Percentiles rank a stretch among this genome's conserved stretches.
Conservation (phyloP, 2,888 invertebrate genomes). For the Acanthoscelides obtectus region DNA sequence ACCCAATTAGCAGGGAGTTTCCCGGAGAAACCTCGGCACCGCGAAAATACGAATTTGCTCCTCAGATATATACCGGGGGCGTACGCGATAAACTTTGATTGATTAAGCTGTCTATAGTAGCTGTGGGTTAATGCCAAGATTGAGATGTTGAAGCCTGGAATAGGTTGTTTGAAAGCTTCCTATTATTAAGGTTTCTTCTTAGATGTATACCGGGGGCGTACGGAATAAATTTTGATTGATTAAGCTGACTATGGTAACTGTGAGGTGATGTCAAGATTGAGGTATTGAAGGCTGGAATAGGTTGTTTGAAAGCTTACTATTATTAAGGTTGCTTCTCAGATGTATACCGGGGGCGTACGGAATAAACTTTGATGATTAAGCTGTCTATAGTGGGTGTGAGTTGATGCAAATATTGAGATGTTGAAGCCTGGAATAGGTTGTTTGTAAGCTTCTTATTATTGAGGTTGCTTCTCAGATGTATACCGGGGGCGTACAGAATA, state of each 20-base stretch:
- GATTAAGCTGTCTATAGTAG: background rate
- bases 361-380: no score
- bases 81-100: background rate
- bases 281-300: no score
- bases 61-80: background rate
- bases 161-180: no score
- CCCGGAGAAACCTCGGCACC: background rate
- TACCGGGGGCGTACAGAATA: background rate
- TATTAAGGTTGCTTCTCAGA: no score
- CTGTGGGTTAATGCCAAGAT: background rate
- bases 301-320: no score
- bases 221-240: background rate
- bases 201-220: background rate
- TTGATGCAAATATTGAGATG: background rate
- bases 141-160: background rate
- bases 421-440: background rate
- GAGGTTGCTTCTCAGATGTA: background rate
- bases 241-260: no score
- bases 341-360: no score
- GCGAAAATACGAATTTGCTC: background rate
- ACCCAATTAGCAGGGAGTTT: background rate
- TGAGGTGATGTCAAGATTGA: no score
- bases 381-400: background rate
- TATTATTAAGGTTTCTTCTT: background rate
- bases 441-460: no score